Percentiles rank a stretch among this genome's conserved stretches.
Conservation (phyloP, 2,888 invertebrate genomes). For the Dynastes grantii region DNA sequence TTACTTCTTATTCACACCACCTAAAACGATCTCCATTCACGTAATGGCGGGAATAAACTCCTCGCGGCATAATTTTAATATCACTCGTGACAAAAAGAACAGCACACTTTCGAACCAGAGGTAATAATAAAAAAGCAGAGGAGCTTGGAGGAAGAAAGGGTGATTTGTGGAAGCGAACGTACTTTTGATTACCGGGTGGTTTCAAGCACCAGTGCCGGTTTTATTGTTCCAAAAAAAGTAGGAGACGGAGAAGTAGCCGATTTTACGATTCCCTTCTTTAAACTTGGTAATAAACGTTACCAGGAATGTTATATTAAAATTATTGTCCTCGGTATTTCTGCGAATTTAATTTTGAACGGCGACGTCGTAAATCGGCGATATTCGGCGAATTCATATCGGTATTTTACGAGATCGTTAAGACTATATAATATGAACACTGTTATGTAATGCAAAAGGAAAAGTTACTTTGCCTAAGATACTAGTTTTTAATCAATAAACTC, state of each 20-base stretch:
- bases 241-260: neutral
- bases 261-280: neutral
- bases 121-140: neutral
- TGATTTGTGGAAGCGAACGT: conserved; percentile 7
- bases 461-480: no score
- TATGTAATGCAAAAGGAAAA: no score
- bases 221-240: neutral
- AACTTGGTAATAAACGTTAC: conserved; percentile 7
- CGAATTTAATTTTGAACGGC: conserved; percentile 27
- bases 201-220: neutral
- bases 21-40: conserved; percentile 5
- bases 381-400: neutral
- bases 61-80: conserved; percentile 5
- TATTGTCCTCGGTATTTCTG: conserved; percentile 19
- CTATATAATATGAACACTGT: no score
- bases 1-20: conserved; percentile 24
- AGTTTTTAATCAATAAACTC: no score
- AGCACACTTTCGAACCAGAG: neutral
- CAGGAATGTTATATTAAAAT: conserved; percentile 9
- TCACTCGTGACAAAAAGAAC: neutral
- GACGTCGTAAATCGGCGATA: conserved; percentile 10
- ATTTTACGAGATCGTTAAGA: neutral
- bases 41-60: conserved; percentile 6
- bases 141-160: neutral
- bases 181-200: neutral